These are phyloP conservation scores for Cichlasoma orientale DNA, from an alignment of 2,797 vertebrate species.

Conservation along the genomic window DNA sequence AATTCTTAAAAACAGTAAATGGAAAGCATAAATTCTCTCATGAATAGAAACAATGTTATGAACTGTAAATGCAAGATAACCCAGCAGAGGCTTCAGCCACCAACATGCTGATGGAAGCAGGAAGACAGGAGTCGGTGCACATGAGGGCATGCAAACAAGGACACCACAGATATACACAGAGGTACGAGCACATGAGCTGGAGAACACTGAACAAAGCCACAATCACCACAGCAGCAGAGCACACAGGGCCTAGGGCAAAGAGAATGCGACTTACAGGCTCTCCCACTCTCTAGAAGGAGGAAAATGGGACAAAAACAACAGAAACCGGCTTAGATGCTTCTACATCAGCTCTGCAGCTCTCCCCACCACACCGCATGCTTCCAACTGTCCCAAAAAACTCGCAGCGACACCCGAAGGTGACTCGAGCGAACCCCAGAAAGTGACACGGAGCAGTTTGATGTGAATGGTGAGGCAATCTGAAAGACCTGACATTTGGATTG, in stretches of 20 bases:
- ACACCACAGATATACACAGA: constrained; percentile 18
- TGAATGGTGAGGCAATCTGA: background rate
- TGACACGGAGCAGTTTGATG: constrained; percentile 17
- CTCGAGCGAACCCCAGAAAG: background rate
- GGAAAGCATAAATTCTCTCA: background rate
- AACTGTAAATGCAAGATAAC: constrained; percentile 46
- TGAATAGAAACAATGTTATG: background rate
- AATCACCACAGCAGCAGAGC: constrained; percentile 34
- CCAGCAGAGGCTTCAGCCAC: constrained; percentile 1
- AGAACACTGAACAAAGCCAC: constrained; percentile 43
- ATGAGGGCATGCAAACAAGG: constrained; percentile 26
- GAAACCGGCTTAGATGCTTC: constrained; percentile 81
- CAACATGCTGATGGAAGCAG: constrained; percentile 23
- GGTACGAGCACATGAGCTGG: constrained; percentile 31
- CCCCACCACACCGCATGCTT: constrained; percentile 50
- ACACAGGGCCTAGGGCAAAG: constrained; percentile 70
- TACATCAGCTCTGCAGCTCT: constrained; percentile 36
- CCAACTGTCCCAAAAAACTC: constrained; percentile 29
- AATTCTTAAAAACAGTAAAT: background rate
- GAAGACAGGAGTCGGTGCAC: constrained; percentile 19
- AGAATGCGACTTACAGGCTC: constrained; percentile 93
- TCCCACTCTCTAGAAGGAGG: constrained; percentile 94
- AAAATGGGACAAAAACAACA: constrained; percentile 86
- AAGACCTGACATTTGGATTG: background rate
- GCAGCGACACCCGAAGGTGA: constrained; percentile 5